These are phyloP conservation scores for Netelia melanura DNA, from an alignment of 2,888 invertebrate species.

Conservation along the genomic window DNA sequence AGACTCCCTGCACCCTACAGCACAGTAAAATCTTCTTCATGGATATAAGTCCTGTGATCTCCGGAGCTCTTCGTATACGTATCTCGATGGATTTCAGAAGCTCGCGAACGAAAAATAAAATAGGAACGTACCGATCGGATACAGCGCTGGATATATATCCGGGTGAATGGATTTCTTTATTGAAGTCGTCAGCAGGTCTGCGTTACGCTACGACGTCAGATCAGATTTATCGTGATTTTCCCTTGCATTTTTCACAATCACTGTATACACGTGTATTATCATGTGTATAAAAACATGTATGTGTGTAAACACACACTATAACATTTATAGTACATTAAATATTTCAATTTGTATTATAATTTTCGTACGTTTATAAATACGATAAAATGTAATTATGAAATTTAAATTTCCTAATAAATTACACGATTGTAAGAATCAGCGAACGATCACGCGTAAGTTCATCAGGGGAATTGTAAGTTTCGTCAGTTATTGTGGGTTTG, in stretches of 20 bases:
- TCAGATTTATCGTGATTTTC: slow-evolving; percentile 37
- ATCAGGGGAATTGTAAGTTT: not conserved
- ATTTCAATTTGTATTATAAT: too few species aligned
- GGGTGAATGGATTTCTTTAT: slow-evolving; percentile 47
- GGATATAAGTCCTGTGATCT: not conserved
- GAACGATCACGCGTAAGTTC: not conserved
- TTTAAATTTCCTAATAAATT: too few species aligned
- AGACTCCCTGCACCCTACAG: not conserved
- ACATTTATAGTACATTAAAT: too few species aligned
- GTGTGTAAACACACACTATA: not conserved
- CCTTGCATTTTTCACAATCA: not conserved
- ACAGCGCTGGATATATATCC: slow-evolving; percentile 24
- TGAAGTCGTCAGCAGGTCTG: slow-evolving; percentile 33
- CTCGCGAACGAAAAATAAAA: slow-evolving; percentile 21
- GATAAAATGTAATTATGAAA: too few species aligned
- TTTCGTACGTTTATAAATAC: too few species aligned
- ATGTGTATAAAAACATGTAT: not conserved
- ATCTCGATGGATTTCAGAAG: slow-evolving; percentile 31
- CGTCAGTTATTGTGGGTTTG: too few species aligned
- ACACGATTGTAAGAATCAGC: not conserved
- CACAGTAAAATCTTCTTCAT: not conserved
- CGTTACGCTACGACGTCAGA: slow-evolving; percentile 22
- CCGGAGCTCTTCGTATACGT: not conserved
- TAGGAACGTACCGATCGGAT: slow-evolving; percentile 2
- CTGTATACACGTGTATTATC: not conserved